These are phyloP conservation scores for Aromia moschata DNA, from an alignment of 2,888 invertebrate species.

Conservation along the genomic window DNA sequence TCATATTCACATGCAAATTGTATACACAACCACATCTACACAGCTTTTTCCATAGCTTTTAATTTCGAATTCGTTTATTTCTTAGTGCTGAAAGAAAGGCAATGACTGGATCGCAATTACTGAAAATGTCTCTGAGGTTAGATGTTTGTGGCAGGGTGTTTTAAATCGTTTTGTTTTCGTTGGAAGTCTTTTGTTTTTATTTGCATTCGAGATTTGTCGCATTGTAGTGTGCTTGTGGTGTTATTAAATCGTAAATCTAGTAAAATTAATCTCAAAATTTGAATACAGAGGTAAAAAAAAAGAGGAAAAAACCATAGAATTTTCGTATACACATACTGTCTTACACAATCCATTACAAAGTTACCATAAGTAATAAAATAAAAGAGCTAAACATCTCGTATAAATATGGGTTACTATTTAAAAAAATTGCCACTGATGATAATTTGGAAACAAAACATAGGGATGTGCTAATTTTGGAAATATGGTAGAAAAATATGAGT, in stretches of 20 bases:
- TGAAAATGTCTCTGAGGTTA: slow-evolving; percentile 80
- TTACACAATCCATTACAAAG: background rate
- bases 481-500: no score
- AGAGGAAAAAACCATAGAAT: background rate
- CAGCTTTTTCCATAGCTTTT: slow-evolving; percentile 31
- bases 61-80: slow-evolving; percentile 36
- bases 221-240: slow-evolving; percentile 20
- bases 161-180: slow-evolving; percentile 18
- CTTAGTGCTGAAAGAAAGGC: slow-evolving; percentile 60
- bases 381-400: no score
- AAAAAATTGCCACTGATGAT: no score
- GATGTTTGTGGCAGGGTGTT: slow-evolving; percentile 32
- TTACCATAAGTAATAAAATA: background rate
- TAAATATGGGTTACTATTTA: no score
- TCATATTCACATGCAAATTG: background rate
- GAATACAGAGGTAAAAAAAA: slow-evolving; percentile 13
- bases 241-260: slow-evolving; percentile 7
- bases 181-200: slow-evolving; percentile 16
- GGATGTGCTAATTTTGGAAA: no score
- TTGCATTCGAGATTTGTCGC: slow-evolving; percentile 12
- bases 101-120: slow-evolving; percentile 78
- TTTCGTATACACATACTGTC: slow-evolving; percentile 5
- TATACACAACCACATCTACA: background rate
- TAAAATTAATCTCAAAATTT: slow-evolving; percentile 5
- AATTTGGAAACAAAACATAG: no score